A percentile compares a stretch with the other conserved stretches of the same genome.
These are phyloP conservation scores for Solea solea DNA, from an alignment of 2,113 vertebrate species.

Conservation along the genomic window DNA sequence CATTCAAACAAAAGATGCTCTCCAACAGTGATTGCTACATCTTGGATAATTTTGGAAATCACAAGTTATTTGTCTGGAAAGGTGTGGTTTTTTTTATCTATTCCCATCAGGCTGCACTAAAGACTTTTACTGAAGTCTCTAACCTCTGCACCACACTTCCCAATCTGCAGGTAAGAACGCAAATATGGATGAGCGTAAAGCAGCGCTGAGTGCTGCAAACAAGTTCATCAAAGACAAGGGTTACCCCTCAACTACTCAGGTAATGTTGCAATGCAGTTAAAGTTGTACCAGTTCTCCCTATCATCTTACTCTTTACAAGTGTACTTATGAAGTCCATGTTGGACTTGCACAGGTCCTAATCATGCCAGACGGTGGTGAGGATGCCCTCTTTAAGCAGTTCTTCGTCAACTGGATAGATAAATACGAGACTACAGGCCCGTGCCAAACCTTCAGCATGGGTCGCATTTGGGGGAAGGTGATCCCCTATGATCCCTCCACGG, in stretches of 20 bases:
- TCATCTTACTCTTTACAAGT: not conserved
- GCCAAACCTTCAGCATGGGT: slow-evolving; percentile 64
- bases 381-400: slow-evolving; percentile 81
- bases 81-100: slow-evolving; percentile 53
- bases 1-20: slow-evolving; percentile 79
- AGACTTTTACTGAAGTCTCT: not conserved
- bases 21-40: slow-evolving; percentile 77
- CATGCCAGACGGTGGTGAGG: slow-evolving; percentile 74
- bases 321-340: not conserved
- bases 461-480: slow-evolving; percentile 66
- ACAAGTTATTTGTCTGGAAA: slow-evolving; percentile 83
- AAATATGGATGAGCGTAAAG: slow-evolving; percentile 67
- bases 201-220: slow-evolving; percentile 60
- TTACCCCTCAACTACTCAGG: slow-evolving; percentile 74
- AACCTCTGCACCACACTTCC: not conserved
- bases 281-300: not conserved
- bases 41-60: slow-evolving; percentile 73
- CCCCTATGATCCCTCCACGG: slow-evolving; percentile 76
- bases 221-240: slow-evolving; percentile 74
- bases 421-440: slow-evolving; percentile 69
- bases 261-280: slow-evolving; percentile 24
- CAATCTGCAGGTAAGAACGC: slow-evolving; percentile 62
- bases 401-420: slow-evolving; percentile 81
- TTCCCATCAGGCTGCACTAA: no score
- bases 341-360: slow-evolving; percentile 69